Evolutionary conservation across 2,113 vertebrate species (phyloP), one percentile per base, ranked within the genome.

Genomic region (Donacobius atricapilla): DNA sequence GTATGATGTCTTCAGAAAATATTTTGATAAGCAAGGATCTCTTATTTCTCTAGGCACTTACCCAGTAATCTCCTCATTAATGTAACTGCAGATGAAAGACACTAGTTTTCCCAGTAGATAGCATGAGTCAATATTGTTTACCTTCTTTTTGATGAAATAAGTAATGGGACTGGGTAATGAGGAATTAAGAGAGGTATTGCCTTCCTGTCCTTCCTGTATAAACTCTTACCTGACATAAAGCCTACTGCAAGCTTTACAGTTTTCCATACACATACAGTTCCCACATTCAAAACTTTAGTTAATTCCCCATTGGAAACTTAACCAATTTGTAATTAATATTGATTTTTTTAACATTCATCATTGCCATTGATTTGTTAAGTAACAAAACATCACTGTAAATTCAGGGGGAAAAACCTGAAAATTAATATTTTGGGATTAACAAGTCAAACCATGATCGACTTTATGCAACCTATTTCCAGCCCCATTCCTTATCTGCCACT

Each of bases 351-450:
- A 53, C 30, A 31, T 19, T 53, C 11, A 53, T 53, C 33, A 35
- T 23, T 23, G 17, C n/a, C 16, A 47, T 3, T 80, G 30, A 61
- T 69, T 51, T 60, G 31, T n/a, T 31, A 86, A 69, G 23, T 72
- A 63, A 80, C 11, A 23, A n/a, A 60, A 48, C 3, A 64, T 30
- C 22, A 68, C 4, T 25, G 16, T 35, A 85, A 64, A 76, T n/a
- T 30, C 54, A 39, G 15, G 2, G 4, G 9, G 2, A 1, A 4
- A 40, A 25, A 20, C 3, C 0, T 56, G 10, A 42, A 82, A 82
- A 76, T 9, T 47, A 47, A 0, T 53, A 65, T n/a, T 30, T 77
- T 83, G 23, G 20, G 14, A 89, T 42, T 53, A 70, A 61, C 25
- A 53, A 81, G 45, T 22, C 30, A 57, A 81, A 66, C 53, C 9